Base-by-base conservation (phyloP, 2,113 vertebrate species). In the Toxostoma redivivum region DNA sequence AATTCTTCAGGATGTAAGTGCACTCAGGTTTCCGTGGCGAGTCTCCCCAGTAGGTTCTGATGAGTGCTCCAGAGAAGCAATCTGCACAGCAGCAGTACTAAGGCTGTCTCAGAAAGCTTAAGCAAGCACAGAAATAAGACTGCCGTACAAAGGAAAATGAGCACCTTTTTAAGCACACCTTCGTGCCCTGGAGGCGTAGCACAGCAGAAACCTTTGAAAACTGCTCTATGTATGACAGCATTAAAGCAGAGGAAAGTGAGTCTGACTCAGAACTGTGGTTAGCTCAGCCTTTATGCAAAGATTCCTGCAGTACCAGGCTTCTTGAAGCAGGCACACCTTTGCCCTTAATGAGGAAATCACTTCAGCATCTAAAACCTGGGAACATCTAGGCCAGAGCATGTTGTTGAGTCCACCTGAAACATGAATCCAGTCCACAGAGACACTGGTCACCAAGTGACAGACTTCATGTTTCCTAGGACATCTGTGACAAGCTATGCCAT, bases 171-270 rank as follows among this genome's bases (percentile, higher is more conserved):
- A 85, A 84, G 62, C n/a, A 81, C 25, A 90, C 53, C 64, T 86
- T 95, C 85, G 83, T 58, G 51, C 38, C 23, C 47, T 77, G 70
- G 84, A 66, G 58, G 81, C 5, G 0, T 10, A 80, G 71, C 37
- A 80, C 45, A 95, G 82, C 65, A 88, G 40, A 76, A 74, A 62
- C 20, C 44, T 88, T 70, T 94, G 88, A 85, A 85, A 88, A 92
- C 35, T 48, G 38, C 67, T 95, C 81, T 85, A 71, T 24, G 33
- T 54, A 62, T 27, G 54, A 90, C 37, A 79, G 33, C 57, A 83
- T 82, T 86, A 88, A 87, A 82, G 87, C 84, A 70, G 45, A 50
- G 57, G 30, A 79, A 28, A 67, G 37, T 2, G 10, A 78, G 73
- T 84, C 56, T 83, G 91, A 91, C 65, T 94, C 83, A 92, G 23